Evolutionary conservation across 2,113 vertebrate species (phyloP).

Genomic region (Psittacara wagleri): DNA sequence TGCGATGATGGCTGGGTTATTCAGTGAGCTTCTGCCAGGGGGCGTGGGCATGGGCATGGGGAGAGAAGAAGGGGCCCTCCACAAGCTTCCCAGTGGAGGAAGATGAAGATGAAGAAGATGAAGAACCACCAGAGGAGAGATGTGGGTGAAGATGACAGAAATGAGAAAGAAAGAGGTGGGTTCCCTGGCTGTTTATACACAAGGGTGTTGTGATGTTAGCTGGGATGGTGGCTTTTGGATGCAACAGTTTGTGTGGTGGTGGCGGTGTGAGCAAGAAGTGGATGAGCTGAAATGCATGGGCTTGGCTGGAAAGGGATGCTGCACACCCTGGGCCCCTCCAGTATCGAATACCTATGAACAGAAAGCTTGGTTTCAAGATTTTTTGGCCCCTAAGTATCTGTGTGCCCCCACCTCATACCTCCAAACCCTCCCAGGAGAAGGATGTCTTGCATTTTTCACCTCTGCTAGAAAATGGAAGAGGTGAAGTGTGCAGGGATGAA

Average conservation of each 20-base stretch:
- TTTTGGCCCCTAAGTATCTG: not conserved
- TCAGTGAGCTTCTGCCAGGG: not conserved
- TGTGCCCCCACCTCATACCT: not conserved
- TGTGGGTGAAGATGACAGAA: not conserved
- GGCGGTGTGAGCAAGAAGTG: rapidly evolving
- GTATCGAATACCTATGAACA: not conserved
- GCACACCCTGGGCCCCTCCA: rapidly evolving
- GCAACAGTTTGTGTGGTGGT: not conserved
- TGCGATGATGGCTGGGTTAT: not conserved
- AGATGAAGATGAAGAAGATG: not conserved
- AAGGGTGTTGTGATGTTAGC: not conserved
- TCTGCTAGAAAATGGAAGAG: not conserved
- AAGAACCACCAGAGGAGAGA: not conserved
- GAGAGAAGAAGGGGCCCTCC: not conserved
- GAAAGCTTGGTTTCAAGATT: not conserved
- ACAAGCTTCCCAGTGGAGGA: not conserved
- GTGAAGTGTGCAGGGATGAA: not conserved
- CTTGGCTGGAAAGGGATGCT: not conserved
- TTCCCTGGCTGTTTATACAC: not conserved
- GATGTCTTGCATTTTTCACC: not conserved
- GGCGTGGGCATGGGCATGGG: not conserved
- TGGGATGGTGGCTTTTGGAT: not conserved
- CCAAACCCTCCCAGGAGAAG: not conserved
- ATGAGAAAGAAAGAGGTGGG: not conserved
- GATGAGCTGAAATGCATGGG: not conserved